Percentiles rank a stretch among this genome's conserved stretches.
Conservation (phyloP, 2,113 vertebrate genomes). For the Manacus vitellinus region DNA sequence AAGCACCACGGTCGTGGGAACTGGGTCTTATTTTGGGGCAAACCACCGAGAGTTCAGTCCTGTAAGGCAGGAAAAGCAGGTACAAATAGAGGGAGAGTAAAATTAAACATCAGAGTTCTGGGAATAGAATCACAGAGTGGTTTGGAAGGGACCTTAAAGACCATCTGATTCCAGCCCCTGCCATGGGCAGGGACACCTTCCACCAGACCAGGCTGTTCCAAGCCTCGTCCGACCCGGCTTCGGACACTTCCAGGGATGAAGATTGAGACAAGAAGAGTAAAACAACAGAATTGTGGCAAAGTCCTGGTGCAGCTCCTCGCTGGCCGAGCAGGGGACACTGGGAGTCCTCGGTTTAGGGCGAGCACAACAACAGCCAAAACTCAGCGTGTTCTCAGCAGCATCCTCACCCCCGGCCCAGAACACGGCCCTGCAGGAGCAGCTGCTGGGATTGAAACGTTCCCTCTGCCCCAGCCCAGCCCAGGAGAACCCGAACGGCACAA, state of each 20-base stretch:
- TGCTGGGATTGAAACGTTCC: background rate
- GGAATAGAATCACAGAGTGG: background rate
- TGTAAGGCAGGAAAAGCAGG: rapidly evolving
- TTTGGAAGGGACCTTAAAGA: background rate
- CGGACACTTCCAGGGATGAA: background rate
- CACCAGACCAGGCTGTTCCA: rapidly evolving
- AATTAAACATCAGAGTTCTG: rapidly evolving
- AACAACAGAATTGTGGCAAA: rapidly evolving
- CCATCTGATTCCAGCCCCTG: background rate
- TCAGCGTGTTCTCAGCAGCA: rapidly evolving
- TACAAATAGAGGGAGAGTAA: background rate
- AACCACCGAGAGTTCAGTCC: rapidly evolving
- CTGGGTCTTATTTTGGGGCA: background rate
- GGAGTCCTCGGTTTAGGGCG: background rate
- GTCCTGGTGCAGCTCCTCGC: background rate
- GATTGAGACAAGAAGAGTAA: rapidly evolving
- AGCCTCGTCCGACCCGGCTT: rapidly evolving
- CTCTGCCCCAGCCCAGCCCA: rapidly evolving
- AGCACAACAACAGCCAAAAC: background rate
- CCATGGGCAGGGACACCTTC: background rate
- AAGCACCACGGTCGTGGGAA: rapidly evolving
- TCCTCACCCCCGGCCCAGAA: background rate
- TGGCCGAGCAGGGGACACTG: background rate
- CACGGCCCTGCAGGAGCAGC: rapidly evolving
- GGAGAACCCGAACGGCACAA: background rate